Conservation (phyloP, 2,797 vertebrate species). For the Spizella passerina region DNA sequence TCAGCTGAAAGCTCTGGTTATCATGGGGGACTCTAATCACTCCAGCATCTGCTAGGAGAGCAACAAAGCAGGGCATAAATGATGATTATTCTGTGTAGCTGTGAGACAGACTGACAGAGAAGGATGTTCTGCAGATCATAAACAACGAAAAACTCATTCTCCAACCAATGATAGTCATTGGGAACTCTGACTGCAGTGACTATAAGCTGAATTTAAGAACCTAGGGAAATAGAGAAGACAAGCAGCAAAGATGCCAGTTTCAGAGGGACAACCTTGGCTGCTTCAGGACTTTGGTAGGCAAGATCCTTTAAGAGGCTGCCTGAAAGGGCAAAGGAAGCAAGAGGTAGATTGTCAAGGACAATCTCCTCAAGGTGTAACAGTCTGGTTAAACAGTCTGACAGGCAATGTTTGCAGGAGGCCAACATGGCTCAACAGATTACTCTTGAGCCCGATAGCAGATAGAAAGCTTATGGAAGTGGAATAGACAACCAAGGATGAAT, state of each 20-base stretch:
- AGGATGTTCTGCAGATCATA: neutral
- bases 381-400: neutral
- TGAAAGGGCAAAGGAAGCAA: neutral
- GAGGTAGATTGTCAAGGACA: neutral
- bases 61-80: neutral
- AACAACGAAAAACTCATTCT: neutral
- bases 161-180: neutral
- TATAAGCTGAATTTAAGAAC: neutral
- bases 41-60: neutral
- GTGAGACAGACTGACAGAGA: neutral
- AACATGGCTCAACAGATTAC: neutral
- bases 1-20: neutral
- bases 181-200: neutral
- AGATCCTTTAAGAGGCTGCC: neutral
- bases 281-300: neutral
- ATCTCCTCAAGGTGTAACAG: neutral
- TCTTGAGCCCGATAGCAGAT: neutral
- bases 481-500: accelerated
- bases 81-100: neutral
- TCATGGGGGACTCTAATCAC: neutral
- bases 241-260: neutral
- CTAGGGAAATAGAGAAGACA: neutral
- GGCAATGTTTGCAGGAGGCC: neutral
- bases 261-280: neutral
- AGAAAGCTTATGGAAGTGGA: neutral